Evolutionary conservation across 23 tunicate genomes (phyloP).

Genomic region (Aplidium turbinatum): DNA sequence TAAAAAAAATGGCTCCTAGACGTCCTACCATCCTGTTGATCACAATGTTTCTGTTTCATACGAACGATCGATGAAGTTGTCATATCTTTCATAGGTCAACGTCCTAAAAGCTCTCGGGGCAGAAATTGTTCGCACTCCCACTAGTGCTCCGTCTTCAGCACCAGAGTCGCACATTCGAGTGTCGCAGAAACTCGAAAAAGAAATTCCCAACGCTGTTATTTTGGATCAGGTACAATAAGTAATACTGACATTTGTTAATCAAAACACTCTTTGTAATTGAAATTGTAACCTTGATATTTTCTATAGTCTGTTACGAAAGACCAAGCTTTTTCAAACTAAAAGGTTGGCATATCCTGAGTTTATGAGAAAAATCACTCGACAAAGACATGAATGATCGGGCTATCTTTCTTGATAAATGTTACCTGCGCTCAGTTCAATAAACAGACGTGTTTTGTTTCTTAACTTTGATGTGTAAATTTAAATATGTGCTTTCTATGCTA

Average conservation of each 20-base stretch:
- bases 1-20: no score
- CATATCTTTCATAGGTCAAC: constrained; percentile 55
- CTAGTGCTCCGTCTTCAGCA: constrained; percentile 71
- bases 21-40: no score
- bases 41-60: no score
- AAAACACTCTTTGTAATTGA: not conserved
- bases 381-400: no score
- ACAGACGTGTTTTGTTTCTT: no score
- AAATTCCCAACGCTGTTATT: constrained; percentile 69
- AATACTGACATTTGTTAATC: not conserved
- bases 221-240: constrained; percentile 60
- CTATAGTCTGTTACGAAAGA: not conserved
- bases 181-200: constrained; percentile 76
- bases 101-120: constrained; percentile 89
- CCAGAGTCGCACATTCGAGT: constrained; percentile 89
- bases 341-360: no score
- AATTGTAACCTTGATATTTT: not conserved
- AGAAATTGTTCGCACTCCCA: constrained; percentile 91
- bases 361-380: no score
- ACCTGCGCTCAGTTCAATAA: no score
- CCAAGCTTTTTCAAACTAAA: not conserved
- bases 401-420: no score
- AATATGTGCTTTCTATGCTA: no score
- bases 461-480: no score
- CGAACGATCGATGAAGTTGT: no score